Evolutionary conservation across 2,888 invertebrate species (phyloP), one percentile per base, ranked within the genome.

Genomic region (Drosophila melanosoma): DNA sequence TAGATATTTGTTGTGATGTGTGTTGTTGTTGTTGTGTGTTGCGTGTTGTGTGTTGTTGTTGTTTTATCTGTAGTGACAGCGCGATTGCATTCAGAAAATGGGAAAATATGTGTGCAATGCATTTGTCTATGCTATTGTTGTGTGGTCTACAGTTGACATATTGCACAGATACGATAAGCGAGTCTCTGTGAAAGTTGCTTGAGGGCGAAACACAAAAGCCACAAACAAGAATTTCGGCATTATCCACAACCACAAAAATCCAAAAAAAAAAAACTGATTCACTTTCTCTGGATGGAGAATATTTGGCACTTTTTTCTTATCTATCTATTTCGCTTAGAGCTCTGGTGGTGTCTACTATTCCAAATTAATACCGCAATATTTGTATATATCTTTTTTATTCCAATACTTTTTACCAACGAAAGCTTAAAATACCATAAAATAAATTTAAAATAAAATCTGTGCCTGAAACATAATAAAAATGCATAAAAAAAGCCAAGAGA

Each of bases 61-160:
- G 42, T 51, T 65, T 35, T 32, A 26, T 45, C 35, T 72, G 42
- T 52, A 42, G 52, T 69, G 74, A 65, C 59, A 69, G 69, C 53
- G 69, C 42, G 42, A 76, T 62, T 76, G 76, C 72, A 73, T 77
- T 66, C 73, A 53, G 67, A 62, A 76, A 69, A 76, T 76, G 72
- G 68, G 64, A 64, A 76, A 76, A 76, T 64, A 61, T 72, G 65
- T 61, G 62, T 52, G 48, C 48, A 53, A 57, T 73, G 73, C 69
- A 62, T 76, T 72, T 68, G 61, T 42, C 54, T 66, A 29, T 71
- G 65, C 53, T 59, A 51, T 71, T 79, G 79, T 75, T 74, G 42
- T 32, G 32, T 38, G 63, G 51, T 67, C 45, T 8, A 54, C 59
- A 73, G 73, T 77, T 83, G 86, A 83, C 86, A 84, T 83, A 84